Base-by-base conservation (phyloP, 1,140 invertebrate species). In the Sarcophaga bullata region DNA sequence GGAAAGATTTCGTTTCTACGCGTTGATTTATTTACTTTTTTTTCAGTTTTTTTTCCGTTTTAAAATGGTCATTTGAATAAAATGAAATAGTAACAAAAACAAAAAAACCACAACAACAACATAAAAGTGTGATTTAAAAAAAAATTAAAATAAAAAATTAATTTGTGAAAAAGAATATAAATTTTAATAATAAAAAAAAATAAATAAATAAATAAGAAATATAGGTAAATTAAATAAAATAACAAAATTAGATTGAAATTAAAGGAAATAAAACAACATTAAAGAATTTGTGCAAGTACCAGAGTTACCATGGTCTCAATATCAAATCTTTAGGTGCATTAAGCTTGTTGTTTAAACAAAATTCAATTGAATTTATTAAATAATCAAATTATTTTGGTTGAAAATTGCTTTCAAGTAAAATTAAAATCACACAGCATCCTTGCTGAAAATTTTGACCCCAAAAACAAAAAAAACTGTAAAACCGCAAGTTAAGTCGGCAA, bases 1-100 rank as follows among this genome's bases (percentile, higher is more conserved):
- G 50, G 75, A 50, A 78, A 78, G 75, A 48, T 78, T 78, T 78
- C 17, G 15, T 15, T 19, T 72, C n/a, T 37, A 37, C 25, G 25
- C 25, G 25, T 37, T 37, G 25, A 37, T 37, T 37, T 37, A 37
- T 37, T 19, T 19, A 68, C n/a, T 52, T 52, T 52, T 52, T 9
- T 52, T 52, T 10, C 8, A 6, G 2, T 52, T 10, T 13, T 37
- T 37, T 37, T 37, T 37, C 6, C 50, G 73, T 73, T 52, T 9
- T 52, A 68, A 68, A 19, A 19, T n/a, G 17, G 17, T 68, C 8
- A 50, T 50, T 15, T 15, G 73, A 49, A 17, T 9, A 10, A 75
- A 47, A 78, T 8, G 17, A 50, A 50, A 76, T 9, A 17, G 15
- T 76, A 19, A 3, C n/a, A 11, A 3, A 46, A 73, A 73, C 37